These are phyloP conservation scores for Ranitomeya variabilis DNA, from an alignment of 2,113 vertebrate species.

Conservation along the genomic window DNA sequence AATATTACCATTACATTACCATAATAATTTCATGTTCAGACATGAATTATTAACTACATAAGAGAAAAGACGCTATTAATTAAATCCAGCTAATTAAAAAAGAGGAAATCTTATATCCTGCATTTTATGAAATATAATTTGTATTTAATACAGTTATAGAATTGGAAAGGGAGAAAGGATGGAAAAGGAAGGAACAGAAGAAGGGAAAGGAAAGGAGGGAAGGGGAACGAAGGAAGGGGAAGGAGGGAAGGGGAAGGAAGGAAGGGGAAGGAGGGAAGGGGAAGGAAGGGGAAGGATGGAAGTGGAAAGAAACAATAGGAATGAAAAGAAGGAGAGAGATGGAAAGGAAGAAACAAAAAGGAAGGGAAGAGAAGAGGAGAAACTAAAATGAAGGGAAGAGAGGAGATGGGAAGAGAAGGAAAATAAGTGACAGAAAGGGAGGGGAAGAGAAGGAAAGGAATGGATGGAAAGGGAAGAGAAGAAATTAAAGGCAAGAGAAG, in stretches of 20 bases:
- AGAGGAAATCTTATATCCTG: not conserved
- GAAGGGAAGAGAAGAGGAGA: not conserved
- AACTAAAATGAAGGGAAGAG: not conserved
- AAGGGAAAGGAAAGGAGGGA: not conserved
- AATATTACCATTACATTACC: not conserved
- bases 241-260: no score
- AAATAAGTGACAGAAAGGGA: not conserved
- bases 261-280: not conserved
- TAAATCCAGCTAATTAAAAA: not conserved
- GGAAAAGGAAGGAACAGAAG: not conserved
- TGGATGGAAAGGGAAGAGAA: no score
- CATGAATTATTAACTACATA: conserved; percentile 4
- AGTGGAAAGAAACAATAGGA: not conserved
- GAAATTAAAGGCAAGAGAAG: no score
- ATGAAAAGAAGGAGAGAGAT: not conserved
- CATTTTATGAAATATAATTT: not conserved
- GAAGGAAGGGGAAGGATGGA: not conserved
- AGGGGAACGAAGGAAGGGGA: no score
- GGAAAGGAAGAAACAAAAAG: not conserved
- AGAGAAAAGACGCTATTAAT: not conserved
- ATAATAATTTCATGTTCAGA: not conserved
- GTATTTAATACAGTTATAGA: not conserved
- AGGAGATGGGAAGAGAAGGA: not conserved
- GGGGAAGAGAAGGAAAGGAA: not conserved
- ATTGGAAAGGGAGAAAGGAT: not conserved